Evolutionary conservation across 2,888 invertebrate genomes (phyloP).

Genomic region (Toxonevra muliebris): DNA sequence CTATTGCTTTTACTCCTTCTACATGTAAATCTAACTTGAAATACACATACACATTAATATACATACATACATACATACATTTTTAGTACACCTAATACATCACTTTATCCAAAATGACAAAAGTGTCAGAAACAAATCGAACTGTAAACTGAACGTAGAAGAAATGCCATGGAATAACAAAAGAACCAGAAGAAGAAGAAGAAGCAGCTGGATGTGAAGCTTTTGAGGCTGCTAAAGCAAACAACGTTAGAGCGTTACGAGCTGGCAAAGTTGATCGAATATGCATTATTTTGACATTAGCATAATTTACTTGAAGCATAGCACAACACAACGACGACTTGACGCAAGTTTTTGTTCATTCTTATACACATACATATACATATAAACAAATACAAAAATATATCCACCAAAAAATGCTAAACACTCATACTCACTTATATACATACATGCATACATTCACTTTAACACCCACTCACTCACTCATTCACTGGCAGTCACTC

Average conservation of each 20-base stretch:
- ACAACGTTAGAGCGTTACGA: neutral
- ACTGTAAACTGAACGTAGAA: slow-evolving; percentile 26
- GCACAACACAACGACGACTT: neutral
- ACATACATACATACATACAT: too few relatives aligned
- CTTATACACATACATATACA: neutral
- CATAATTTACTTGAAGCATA: slow-evolving; percentile 55
- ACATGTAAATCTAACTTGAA: too few relatives aligned
- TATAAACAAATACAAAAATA: neutral
- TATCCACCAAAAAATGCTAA: neutral
- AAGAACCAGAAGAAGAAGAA: slow-evolving; percentile 3
- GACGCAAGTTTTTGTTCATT: neutral
- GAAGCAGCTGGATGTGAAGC: too few relatives aligned
- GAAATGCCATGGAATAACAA: slow-evolving; percentile 15
- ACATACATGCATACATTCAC: neutral
- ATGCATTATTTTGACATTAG: slow-evolving; percentile 62
- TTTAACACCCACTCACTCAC: slow-evolving; percentile 34
- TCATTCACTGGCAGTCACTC: slow-evolving; percentile 39
- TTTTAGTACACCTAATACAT: slow-evolving; percentile 20
- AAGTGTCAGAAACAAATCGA: slow-evolving; percentile 39
- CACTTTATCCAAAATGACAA: slow-evolving; percentile 33
- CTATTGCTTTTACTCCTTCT: too few relatives aligned
- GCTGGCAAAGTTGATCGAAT: slow-evolving; percentile 50
- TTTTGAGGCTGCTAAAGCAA: too few relatives aligned
- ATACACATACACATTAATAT: too few relatives aligned
- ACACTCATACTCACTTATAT: too few relatives aligned